phyloP scores from a whole-genome alignment of 2,113 vertebrate species.

The Lamprologus sp. region DNA sequence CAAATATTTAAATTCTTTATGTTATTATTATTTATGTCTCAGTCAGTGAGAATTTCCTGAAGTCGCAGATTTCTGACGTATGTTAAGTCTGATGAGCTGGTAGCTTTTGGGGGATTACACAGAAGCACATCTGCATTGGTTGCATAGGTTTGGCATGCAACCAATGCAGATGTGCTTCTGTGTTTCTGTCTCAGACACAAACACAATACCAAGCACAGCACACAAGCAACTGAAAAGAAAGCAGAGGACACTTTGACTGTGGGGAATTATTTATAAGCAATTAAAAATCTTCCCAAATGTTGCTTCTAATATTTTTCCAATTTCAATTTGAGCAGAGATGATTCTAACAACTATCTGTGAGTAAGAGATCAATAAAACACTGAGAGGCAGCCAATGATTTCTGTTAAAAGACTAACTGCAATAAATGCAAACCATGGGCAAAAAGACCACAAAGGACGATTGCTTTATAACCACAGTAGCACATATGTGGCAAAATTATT shows the following conservation, averaged over 20 bases:
- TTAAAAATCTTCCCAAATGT: not conserved
- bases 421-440: not conserved
- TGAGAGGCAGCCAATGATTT: not conserved
- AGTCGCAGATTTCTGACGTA: not conserved
- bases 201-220: not conserved
- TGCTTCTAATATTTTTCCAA: not conserved
- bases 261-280: not conserved
- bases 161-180: no score
- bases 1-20: not conserved
- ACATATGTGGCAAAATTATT: not conserved
- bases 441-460: no score
- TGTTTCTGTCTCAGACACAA: not conserved
- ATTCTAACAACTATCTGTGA: not conserved
- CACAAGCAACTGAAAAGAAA: not conserved
- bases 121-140: not conserved
- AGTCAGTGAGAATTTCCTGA: not conserved
- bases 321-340: not conserved
- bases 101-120: not conserved
- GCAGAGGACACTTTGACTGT: accelerated
- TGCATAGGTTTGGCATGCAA: not conserved
- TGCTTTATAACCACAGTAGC: not conserved
- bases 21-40: not conserved
- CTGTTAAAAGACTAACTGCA: not conserved
- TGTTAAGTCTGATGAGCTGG: not conserved
- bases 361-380: not conserved